Percentiles rank a stretch among this genome's conserved stretches.
Evolutionary conservation across 2,797 vertebrate genomes (phyloP).

Genomic region (Uromys caudimaculatus): DNA sequence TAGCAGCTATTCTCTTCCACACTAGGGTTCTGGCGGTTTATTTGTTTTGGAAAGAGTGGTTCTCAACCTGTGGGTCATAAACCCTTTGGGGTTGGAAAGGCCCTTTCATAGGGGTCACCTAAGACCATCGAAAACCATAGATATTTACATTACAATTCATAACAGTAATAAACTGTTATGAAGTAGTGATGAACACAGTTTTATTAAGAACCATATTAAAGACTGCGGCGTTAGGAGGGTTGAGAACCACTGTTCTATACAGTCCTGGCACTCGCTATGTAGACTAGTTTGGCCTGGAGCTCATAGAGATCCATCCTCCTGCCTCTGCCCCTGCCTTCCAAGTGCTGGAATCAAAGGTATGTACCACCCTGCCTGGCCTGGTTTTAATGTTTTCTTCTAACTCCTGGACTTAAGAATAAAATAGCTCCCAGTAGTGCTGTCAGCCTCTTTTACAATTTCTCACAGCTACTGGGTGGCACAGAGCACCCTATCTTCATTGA

Average conservation of each 20-base stretch:
- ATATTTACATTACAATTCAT: not conserved
- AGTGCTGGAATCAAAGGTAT: not conserved
- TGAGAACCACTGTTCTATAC: not conserved
- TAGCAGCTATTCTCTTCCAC: not conserved
- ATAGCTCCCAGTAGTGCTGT: not conserved
- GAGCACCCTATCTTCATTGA: conserved; percentile 30
- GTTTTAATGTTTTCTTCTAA: conserved; percentile 49
- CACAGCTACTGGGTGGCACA: not conserved
- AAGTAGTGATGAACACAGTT: not conserved
- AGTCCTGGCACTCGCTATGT: not conserved
- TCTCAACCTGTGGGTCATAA: not conserved
- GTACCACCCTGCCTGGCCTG: not conserved
- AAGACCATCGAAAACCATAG: not conserved
- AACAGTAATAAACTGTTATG: not conserved
- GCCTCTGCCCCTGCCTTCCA: not conserved
- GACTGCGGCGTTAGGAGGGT: not conserved
- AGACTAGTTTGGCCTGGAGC: not conserved
- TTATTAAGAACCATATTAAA: not conserved
- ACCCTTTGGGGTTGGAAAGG: not conserved
- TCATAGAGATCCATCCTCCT: not conserved
- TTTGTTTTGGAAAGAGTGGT: not conserved
- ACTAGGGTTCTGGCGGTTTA: not conserved
- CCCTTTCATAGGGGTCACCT: not conserved
- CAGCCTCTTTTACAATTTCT: not conserved
- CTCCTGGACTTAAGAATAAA: not conserved